A percentile compares a stretch with the other conserved stretches of the same genome.
Conservation (phyloP, 2,113 vertebrate species). For the Colaptes auratus region DNA sequence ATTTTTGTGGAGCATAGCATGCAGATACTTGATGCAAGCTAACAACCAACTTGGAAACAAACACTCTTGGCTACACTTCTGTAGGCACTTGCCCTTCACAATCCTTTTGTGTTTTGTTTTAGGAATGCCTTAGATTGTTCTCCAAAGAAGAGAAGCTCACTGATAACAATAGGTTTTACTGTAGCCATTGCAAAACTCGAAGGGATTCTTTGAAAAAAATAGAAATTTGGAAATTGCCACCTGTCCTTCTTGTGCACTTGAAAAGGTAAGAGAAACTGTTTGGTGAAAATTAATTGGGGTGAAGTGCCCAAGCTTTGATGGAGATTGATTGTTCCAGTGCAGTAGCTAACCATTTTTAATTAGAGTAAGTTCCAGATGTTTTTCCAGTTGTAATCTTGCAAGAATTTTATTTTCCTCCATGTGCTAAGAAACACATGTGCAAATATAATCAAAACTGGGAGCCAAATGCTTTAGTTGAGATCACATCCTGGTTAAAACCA, state of each 20-base stretch:
- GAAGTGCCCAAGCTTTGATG: neutral
- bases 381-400: neutral
- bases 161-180: constrained; percentile 95
- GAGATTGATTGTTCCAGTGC: neutral
- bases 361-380: neutral
- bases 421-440: neutral
- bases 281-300: neutral
- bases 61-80: neutral
- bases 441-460: neutral
- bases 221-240: constrained; percentile 98
- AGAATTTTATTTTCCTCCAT: neutral
- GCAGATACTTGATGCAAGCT: neutral
- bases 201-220: constrained; percentile 96
- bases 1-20: neutral
- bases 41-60: neutral
- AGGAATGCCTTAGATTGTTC: constrained; percentile 97
- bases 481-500: neutral
- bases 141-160: constrained; percentile 97
- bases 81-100: neutral
- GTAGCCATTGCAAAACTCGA: constrained; percentile 93
- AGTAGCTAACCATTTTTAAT: neutral
- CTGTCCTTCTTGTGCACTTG: constrained; percentile 93
- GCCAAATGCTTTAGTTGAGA: neutral
- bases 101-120: neutral
- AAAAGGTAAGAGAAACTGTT: constrained; percentile 84